Evolutionary conservation across 2,888 invertebrate species (phyloP).

Genomic region (Leptopilina syphax): DNA sequence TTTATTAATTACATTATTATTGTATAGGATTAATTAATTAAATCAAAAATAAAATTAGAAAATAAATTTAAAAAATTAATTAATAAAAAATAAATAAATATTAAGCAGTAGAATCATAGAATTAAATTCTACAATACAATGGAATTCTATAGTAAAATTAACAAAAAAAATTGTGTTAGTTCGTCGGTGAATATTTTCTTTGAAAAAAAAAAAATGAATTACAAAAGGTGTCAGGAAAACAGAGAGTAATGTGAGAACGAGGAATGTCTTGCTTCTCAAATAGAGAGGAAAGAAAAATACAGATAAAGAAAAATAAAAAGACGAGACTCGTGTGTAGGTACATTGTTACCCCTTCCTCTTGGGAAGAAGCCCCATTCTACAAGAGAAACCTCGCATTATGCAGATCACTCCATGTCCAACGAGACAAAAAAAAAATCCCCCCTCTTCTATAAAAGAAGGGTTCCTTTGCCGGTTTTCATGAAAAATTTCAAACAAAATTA

Average conservation of each 20-base stretch:
- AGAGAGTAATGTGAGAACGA: conserved; percentile 6
- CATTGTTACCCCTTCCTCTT: conserved; percentile 13
- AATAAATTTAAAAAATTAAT: too few relatives aligned
- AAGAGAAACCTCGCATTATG: conserved; percentile 66
- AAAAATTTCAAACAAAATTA: conserved; percentile 11
- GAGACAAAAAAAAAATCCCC: conserved; percentile 44
- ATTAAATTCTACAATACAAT: too few relatives aligned
- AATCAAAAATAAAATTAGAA: too few relatives aligned
- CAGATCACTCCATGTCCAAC: conserved; percentile 63
- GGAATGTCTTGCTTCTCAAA: conserved; percentile 13
- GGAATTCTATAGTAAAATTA: too few relatives aligned
- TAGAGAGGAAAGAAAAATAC: background rate
- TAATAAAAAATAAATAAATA: too few relatives aligned
- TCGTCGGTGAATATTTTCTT: too few relatives aligned
- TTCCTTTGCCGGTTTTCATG: conserved; percentile 24
- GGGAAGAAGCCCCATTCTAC: conserved; percentile 30
- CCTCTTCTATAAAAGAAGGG: background rate
- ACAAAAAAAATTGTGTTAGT: too few relatives aligned
- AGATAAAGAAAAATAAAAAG: conserved; percentile 21
- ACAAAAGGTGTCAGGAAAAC: background rate
- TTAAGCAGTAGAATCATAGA: too few relatives aligned
- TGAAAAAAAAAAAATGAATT: background rate
- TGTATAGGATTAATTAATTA: too few relatives aligned
- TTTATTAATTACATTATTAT: too few relatives aligned
- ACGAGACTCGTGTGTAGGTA: background rate